Evolutionary conservation across 2,797 vertebrate species (phyloP), one percentile per base, ranked within the genome.

Genomic region (Eleutherodactylus coqui): DNA sequence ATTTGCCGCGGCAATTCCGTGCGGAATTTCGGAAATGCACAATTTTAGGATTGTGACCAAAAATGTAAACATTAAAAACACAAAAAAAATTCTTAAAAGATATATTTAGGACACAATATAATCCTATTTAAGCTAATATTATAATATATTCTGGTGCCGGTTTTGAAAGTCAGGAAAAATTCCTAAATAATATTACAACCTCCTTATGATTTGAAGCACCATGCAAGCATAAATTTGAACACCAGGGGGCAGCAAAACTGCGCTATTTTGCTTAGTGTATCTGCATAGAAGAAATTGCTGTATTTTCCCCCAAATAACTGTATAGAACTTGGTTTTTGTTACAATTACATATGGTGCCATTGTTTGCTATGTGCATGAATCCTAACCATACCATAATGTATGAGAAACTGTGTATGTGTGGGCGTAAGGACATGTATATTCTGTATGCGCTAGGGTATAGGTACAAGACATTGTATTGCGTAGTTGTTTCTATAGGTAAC

Each of bases 191-290:
- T n/a, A n/a, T n/a, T n/a, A n/a, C n/a, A n/a, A n/a, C n/a, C n/a
- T n/a, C n/a, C n/a, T n/a, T n/a, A n/a, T n/a, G n/a, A n/a, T n/a
- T n/a, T n/a, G n/a, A n/a, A n/a, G n/a, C n/a, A n/a, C n/a, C n/a
- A n/a, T n/a, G n/a, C 5, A 62, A 0, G 19, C 5, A 72, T 9
- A 38, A 4, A 14, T 83, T 21, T 76, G 21, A 62, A 29, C 82
- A n/a, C 82, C 76, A 64, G 82, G 64, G 53, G 82, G 72, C 82
- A 84, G 82, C 82, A 84, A 29, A 75, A 16, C 24, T 58, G n/a
- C 38, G 34, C 36, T 83, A 3, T 32, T 16, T 51, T 47, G 0
- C 36, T 51, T 51, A 21, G 29, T 49, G 4, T n/a, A 32, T 14
- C 43, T 43, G 62, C n/a, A 7, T 38, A 9, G 34, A 11, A 32